Conservation (phyloP, 92 coral and sea anemone genomes). For the Umimayanthus chanpuru region DNA sequence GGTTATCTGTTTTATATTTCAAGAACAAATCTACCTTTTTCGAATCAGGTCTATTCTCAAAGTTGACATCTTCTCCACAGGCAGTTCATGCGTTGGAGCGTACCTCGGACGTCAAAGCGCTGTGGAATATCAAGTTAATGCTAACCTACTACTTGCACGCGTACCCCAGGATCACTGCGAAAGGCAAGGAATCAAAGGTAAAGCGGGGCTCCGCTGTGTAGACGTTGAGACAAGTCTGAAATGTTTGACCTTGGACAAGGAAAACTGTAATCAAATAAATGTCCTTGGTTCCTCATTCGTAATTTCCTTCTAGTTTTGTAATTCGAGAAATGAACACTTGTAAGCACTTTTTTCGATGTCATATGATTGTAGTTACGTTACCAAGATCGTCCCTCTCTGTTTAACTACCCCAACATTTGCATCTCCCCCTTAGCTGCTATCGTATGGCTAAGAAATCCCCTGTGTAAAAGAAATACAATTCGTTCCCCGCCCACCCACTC, state of each 20-base stretch:
- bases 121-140: constrained; percentile 84
- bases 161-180: constrained; percentile 51
- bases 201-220: not conserved
- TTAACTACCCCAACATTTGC: not conserved
- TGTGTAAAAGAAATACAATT: not conserved
- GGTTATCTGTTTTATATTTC: too few species aligned
- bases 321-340: not conserved
- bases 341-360: not conserved
- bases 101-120: constrained; percentile 54
- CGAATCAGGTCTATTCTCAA: not conserved
- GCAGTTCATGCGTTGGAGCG: constrained; percentile 66
- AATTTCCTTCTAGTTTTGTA: too few species aligned
- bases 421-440: not conserved
- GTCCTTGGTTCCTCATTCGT: not conserved
- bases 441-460: not conserved
- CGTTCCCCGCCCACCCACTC: not conserved
- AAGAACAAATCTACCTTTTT: not conserved
- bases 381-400: not conserved
- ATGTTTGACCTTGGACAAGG: not conserved
- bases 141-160: constrained; percentile 71
- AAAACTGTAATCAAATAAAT: too few species aligned
- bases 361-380: too few species aligned
- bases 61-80: constrained; percentile 37
- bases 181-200: constrained; percentile 38
- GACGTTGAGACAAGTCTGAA: not conserved